Evolutionary conservation across 2,888 invertebrate genomes (phyloP).

Genomic region (Limenitis camilla): DNA sequence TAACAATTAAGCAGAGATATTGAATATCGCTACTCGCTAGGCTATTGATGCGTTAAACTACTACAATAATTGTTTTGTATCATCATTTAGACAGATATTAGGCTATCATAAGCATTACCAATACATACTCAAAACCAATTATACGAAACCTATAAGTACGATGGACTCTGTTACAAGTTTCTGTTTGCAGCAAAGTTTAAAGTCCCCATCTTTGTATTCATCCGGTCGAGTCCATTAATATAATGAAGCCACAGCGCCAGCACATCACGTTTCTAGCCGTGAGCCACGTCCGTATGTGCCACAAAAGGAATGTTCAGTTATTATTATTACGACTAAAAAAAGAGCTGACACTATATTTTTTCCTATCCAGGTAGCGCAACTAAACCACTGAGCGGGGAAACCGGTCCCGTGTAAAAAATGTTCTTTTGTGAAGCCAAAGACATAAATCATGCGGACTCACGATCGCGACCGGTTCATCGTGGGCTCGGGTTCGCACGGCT

Average conservation of each 20-base stretch:
- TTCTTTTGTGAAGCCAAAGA: conserved; percentile 55
- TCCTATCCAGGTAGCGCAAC: conserved; percentile 65
- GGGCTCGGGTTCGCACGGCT: conserved; percentile 47
- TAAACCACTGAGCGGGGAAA: conserved; percentile 49
- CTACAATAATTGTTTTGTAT: no score
- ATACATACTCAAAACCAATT: no score
- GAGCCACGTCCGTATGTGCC: conserved; percentile 65
- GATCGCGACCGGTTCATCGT: conserved; percentile 55
- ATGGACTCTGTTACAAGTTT: conserved; percentile 44
- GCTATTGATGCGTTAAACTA: no score
- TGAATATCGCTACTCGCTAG: no score
- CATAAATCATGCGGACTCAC: conserved; percentile 70
- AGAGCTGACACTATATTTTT: conserved; percentile 59
- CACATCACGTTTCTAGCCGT: conserved; percentile 59
- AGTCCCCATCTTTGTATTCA: conserved; percentile 67
- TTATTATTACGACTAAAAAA: conserved; percentile 67
- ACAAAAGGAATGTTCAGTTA: conserved; percentile 68
- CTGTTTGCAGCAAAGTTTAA: conserved; percentile 59
- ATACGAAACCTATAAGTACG: no score
- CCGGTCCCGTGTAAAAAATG: conserved; percentile 52
- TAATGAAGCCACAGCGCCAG: conserved; percentile 66
- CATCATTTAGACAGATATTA: no score
- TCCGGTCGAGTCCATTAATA: conserved; percentile 67
- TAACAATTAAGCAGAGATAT: no score
- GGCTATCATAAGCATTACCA: no score